Evolutionary conservation across 2,113 vertebrate species (phyloP).

Genomic region (Platysteira castanea): DNA sequence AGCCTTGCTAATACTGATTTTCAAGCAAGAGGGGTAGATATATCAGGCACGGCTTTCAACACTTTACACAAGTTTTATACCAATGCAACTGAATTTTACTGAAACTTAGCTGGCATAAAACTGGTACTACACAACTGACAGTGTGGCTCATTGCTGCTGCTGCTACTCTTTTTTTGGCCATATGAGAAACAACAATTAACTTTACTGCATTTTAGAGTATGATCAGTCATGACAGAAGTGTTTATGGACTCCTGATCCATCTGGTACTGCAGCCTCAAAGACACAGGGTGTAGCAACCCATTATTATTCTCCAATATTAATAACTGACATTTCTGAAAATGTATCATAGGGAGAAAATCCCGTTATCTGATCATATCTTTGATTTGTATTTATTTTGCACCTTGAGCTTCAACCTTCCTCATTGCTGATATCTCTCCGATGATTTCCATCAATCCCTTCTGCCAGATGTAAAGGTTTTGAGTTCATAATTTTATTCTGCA

Average conservation of each 20-base stretch:
- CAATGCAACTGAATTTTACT: background rate
- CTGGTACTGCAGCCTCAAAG: background rate
- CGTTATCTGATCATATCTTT: background rate
- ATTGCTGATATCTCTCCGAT: background rate
- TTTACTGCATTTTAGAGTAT: background rate
- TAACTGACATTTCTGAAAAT: background rate
- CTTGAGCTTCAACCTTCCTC: background rate
- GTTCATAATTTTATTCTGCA: background rate
- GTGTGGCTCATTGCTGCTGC: background rate
- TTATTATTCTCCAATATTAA: background rate
- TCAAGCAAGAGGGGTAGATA: background rate
- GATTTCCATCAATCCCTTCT: background rate
- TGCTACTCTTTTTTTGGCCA: background rate
- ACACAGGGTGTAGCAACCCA: background rate
- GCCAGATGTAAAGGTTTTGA: background rate
- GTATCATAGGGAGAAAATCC: background rate
- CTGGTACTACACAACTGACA: background rate
- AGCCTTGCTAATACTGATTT: conserved; percentile 34
- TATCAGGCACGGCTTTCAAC: conserved; percentile 1
- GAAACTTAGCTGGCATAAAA: background rate
- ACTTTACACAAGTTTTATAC: background rate
- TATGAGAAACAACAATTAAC: accelerated
- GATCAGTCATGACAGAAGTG: background rate
- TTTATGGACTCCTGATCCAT: background rate
- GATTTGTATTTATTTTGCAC: background rate